Evolutionary conservation across 2,113 vertebrate species (phyloP).

Genomic region (Corapipo altera): DNA sequence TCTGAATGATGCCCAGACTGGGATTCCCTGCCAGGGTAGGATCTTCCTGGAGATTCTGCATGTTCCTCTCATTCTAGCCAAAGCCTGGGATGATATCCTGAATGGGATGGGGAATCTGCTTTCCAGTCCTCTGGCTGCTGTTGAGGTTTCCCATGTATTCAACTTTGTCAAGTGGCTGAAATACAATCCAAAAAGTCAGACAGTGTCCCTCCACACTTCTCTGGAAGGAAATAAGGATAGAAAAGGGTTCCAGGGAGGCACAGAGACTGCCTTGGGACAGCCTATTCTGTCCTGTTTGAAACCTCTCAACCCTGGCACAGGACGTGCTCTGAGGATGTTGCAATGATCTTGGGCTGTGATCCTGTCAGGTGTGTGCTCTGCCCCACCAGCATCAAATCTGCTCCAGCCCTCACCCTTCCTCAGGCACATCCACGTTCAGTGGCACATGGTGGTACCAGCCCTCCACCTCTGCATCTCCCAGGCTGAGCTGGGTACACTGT

Average conservation of each 20-base stretch:
- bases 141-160: not conserved
- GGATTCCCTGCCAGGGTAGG: not conserved
- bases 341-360: not conserved
- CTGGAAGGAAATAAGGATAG: not conserved
- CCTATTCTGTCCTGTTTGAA: not conserved
- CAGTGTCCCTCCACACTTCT: not conserved
- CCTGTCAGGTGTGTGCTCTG: not conserved
- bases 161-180: conserved; percentile 10
- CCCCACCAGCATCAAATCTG: not conserved
- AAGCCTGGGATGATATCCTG: not conserved
- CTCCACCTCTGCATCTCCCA: not conserved
- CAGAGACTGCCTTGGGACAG: not conserved
- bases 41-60: not conserved
- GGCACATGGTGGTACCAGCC: not conserved
- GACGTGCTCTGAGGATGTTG: not conserved
- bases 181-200: not conserved
- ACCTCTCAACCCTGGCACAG: not conserved
- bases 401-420: not conserved
- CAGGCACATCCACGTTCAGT: not conserved
- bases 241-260: not conserved
- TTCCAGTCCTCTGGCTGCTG: conserved; percentile 8
- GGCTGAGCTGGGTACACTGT: not conserved
- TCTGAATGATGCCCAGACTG: not conserved
- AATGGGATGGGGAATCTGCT: not conserved
- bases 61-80: not conserved